Percentiles rank a stretch among this genome's conserved stretches.
Conservation (phyloP, 2,797 vertebrate species). For the Eutrigla gurnardus region DNA sequence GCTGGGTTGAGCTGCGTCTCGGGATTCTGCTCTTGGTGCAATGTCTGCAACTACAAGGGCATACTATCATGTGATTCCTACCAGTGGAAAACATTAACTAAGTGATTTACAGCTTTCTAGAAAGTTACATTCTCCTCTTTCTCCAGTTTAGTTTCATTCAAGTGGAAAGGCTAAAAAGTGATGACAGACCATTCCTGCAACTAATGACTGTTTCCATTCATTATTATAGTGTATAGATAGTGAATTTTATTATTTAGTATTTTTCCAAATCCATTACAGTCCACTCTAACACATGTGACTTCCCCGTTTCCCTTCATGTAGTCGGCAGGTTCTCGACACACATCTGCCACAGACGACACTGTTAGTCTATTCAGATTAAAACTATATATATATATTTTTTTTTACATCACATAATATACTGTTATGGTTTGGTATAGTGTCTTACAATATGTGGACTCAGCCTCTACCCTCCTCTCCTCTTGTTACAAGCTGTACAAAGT, state of each 20-base stretch:
- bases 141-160: background rate
- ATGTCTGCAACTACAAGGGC: slow-evolving; percentile 8
- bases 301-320: too few species aligned
- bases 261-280: too few species aligned
- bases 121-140: background rate
- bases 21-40: background rate
- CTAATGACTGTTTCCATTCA: background rate
- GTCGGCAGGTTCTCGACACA: too few species aligned
- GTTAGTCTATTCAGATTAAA: background rate
- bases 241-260: too few species aligned
- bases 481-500: too few species aligned
- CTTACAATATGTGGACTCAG: background rate
- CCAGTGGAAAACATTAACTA: background rate
- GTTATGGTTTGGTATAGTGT: background rate
- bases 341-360: background rate
- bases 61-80: background rate
- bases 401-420: too few species aligned
- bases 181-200: background rate
- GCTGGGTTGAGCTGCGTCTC: slow-evolving; percentile 5
- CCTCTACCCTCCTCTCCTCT: background rate
- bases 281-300: too few species aligned
- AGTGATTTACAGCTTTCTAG: background rate
- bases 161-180: background rate
- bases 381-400: background rate
- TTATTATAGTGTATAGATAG: background rate